A percentile compares a stretch with the other conserved stretches of the same genome.
Evolutionary conservation across 2,888 invertebrate genomes (phyloP).

Genomic region (Microplitis manilae): DNA sequence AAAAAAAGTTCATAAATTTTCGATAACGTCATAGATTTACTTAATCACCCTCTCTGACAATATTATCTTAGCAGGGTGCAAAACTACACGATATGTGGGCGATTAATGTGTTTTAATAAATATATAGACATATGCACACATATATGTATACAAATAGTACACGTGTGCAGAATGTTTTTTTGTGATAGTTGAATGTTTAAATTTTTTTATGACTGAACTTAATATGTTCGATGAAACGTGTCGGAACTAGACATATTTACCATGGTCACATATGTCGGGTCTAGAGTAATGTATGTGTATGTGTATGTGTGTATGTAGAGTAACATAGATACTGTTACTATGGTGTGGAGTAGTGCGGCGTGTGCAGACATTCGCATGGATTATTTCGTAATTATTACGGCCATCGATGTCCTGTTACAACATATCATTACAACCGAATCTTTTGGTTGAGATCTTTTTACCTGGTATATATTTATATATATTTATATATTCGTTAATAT

Average conservation of each 20-base stretch:
- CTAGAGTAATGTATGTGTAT: background rate
- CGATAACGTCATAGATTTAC: background rate
- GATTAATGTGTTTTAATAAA: background rate
- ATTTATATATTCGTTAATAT: no score
- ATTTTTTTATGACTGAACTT: background rate
- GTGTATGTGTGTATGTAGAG: background rate
- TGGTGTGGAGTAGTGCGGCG: slow-evolving; percentile 15
- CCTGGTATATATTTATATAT: no score
- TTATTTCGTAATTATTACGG: slow-evolving; percentile 6
- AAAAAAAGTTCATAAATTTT: background rate
- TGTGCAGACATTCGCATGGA: slow-evolving; percentile 4
- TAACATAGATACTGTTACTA: background rate
- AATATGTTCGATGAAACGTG: slow-evolving; percentile 35
- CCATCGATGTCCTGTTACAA: slow-evolving; percentile 5
- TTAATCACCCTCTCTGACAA: background rate
- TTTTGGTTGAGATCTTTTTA: background rate
- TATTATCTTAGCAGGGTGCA: background rate
- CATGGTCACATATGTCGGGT: background rate
- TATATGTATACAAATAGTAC: background rate
- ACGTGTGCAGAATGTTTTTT: background rate
- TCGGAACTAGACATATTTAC: slow-evolving; percentile 26
- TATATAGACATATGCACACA: background rate
- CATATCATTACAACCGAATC: background rate
- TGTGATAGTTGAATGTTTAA: background rate
- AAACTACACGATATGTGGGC: background rate